Evolutionary conservation across 2,888 invertebrate genomes (phyloP).

Genomic region (Acrobasis consociella): DNA sequence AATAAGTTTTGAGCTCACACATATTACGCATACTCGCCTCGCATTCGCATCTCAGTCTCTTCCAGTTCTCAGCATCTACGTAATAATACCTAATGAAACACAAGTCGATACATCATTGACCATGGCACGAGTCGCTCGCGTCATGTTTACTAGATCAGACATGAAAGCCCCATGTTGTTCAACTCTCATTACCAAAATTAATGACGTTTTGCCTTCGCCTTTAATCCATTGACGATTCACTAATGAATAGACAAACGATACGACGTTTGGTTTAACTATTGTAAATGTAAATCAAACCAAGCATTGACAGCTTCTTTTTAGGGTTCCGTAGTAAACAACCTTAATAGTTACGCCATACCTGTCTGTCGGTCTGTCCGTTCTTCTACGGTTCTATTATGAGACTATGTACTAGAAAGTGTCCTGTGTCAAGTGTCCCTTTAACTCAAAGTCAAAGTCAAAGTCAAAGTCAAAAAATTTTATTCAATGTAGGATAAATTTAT

Average conservation of each 20-base stretch:
- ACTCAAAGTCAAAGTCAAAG: no score
- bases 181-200: conserved; percentile 63
- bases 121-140: conserved; percentile 60
- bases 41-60: conserved; percentile 23
- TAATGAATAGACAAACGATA: conserved; percentile 21
- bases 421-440: no score
- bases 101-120: conserved; percentile 71
- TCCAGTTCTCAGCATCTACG: conserved; percentile 36
- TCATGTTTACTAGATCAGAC: conserved; percentile 70
- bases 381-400: no score
- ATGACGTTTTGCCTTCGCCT: conserved; percentile 45
- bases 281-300: neutral
- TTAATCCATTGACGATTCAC: conserved; percentile 23
- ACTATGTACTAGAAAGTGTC: no score
- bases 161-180: conserved; percentile 60
- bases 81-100: conserved; percentile 52
- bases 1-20: no score
- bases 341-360: no score
- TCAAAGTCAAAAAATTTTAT: no score
- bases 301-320: neutral
- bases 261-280: neutral
- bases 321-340: no score
- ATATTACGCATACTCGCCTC: no score
- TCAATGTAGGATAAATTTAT: no score
- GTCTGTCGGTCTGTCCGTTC: no score